A percentile compares a stretch with the other conserved stretches of the same genome.
Evolutionary conservation across 2,113 vertebrate genomes (phyloP).

Genomic region (Lagopus leucura): DNA sequence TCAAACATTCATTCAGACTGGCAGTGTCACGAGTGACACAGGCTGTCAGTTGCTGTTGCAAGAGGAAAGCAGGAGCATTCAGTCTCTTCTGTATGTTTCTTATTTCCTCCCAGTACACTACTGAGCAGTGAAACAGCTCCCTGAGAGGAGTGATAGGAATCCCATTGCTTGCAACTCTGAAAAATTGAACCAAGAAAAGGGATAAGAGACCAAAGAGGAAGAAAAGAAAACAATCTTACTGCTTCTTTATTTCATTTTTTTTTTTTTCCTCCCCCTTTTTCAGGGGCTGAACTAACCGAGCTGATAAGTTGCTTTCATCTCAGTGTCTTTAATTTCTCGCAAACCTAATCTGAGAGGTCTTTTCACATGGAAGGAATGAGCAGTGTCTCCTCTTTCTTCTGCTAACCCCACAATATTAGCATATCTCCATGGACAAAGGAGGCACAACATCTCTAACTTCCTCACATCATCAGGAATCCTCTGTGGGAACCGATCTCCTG

Average conservation of each 20-base stretch:
- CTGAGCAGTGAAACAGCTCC: not conserved
- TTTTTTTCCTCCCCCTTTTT: not conserved
- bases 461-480: not conserved
- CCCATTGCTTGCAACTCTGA: not conserved
- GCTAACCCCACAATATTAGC: not conserved
- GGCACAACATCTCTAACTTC: not conserved
- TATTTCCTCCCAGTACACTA: not conserved
- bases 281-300: not conserved
- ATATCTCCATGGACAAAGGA: not conserved
- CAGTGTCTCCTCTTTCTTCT: not conserved
- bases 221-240: not conserved
- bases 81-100: not conserved
- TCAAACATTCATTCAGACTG: slow-evolving; percentile 5
- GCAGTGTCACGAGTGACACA: slow-evolving; percentile 12
- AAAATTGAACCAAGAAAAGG: not conserved
- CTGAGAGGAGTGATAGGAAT: not conserved
- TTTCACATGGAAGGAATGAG: not conserved
- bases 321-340: not conserved
- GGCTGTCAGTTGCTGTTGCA: not conserved
- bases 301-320: not conserved
- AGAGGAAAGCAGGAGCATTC: not conserved
- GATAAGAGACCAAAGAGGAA: not conserved
- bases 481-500: not conserved
- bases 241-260: not conserved
- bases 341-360: not conserved